phyloP scores from a whole-genome alignment of 2,888 invertebrate genomes.

The Erannis defoliaria region DNA sequence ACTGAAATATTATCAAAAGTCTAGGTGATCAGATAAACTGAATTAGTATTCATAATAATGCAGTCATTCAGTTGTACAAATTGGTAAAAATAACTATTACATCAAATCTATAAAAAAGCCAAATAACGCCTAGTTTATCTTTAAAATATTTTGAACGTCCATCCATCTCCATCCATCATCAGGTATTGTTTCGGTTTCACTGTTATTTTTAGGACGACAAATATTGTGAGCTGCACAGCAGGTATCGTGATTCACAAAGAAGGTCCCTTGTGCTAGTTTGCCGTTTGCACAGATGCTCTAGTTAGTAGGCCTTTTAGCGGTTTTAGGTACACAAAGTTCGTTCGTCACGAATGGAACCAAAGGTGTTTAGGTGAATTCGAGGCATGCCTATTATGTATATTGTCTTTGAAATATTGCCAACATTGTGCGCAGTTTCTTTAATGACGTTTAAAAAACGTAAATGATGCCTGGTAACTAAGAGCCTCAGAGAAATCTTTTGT shows the following conservation, averaged over 20 bases:
- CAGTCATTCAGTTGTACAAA: not conserved
- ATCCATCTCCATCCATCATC: slow-evolving; percentile 33
- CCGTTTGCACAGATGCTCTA: slow-evolving; percentile 16
- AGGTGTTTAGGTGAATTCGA: slow-evolving; percentile 27
- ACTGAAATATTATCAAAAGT: too few species aligned
- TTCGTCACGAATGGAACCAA: slow-evolving; percentile 27
- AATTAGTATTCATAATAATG: too few species aligned
- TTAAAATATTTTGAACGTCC: slow-evolving; percentile 21
- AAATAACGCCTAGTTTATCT: not conserved
- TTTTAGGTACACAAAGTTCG: slow-evolving; percentile 13
- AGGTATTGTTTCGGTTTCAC: slow-evolving; percentile 18
- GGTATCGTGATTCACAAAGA: slow-evolving; percentile 23
- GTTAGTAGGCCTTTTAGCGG: slow-evolving; percentile 7
- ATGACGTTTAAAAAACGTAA: not conserved
- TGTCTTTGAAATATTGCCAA: slow-evolving; percentile 20
- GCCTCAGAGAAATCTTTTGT: not conserved
- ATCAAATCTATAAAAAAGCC: not conserved
- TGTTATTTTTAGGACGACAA: slow-evolving; percentile 11
- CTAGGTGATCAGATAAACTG: too few species aligned
- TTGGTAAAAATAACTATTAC: not conserved
- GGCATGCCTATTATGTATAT: slow-evolving; percentile 6
- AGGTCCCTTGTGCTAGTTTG: slow-evolving; percentile 20
- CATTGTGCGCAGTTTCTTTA: slow-evolving; percentile 11
- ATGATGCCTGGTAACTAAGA: not conserved
- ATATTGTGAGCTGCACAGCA: slow-evolving; percentile 15